Evolutionary conservation across 2,113 vertebrate species (phyloP).

Genomic region (Nothoprocta pentlandii): DNA sequence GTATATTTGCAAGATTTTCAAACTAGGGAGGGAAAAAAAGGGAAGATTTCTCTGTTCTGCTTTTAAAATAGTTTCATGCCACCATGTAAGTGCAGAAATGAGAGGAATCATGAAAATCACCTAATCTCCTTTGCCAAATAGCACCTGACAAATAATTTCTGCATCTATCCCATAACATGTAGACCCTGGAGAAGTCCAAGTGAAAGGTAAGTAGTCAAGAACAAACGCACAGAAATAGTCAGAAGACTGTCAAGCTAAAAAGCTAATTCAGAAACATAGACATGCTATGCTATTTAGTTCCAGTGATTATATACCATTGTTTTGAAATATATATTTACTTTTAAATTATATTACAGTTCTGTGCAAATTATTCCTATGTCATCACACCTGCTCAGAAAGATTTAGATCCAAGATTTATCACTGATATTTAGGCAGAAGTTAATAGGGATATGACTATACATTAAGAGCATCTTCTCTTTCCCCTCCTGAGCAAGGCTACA

Average conservation of each 20-base stretch:
- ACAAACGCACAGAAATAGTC: neutral
- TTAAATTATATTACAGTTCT: neutral
- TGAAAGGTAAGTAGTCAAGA: neutral
- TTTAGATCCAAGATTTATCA: neutral
- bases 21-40: slow-evolving; percentile 81
- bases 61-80: neutral
- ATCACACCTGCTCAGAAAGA: neutral
- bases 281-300: accelerated
- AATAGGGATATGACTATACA: neutral
- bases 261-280: neutral
- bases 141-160: neutral
- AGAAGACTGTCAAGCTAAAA: neutral
- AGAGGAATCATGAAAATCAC: neutral
- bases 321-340: neutral
- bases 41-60: neutral
- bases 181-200: neutral
- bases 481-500: neutral
- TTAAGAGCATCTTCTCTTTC: neutral
- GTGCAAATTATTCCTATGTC: neutral
- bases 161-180: neutral
- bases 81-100: neutral
- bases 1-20: slow-evolving; percentile 89
- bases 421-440: neutral
- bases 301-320: neutral
- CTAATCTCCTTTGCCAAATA: neutral